Percentiles rank a stretch among this genome's conserved stretches.
Evolutionary conservation across 2,797 vertebrate species (phyloP).

Genomic region (Thunnus albacares): DNA sequence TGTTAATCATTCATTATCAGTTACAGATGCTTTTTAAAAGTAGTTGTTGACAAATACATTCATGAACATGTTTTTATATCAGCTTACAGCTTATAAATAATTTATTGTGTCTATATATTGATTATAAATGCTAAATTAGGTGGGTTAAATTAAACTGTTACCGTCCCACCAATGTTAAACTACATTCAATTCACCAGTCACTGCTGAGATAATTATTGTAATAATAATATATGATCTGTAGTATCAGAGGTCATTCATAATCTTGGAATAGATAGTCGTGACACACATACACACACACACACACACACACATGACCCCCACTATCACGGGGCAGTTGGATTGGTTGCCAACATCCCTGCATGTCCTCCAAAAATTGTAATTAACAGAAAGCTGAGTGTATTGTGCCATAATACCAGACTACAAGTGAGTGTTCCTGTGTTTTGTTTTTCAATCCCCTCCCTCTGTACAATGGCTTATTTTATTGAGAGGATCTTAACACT

Average conservation of each 20-base stretch:
- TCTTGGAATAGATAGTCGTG: slow-evolving; percentile 11
- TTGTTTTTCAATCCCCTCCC: not conserved
- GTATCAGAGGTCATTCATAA: slow-evolving; percentile 8
- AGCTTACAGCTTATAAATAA: not conserved
- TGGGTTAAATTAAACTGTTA: not conserved
- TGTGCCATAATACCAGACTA: not conserved
- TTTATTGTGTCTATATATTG: not conserved
- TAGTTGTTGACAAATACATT: not conserved
- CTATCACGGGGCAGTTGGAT: slow-evolving; percentile 22
- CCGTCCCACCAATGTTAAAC: not conserved
- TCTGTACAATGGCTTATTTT: slow-evolving; percentile 6
- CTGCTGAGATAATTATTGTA: not conserved
- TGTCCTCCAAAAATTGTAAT: slow-evolving; percentile 38
- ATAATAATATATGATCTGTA: slow-evolving; percentile 9
- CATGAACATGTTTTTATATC: not conserved
- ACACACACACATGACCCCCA: not conserved
- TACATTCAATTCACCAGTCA: not conserved
- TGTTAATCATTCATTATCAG: no score
- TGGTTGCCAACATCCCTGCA: slow-evolving; percentile 32
- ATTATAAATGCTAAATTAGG: not conserved
- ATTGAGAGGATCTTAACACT: slow-evolving; percentile 23
- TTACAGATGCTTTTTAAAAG: no score
- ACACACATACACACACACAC: no score
- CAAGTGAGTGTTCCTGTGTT: slow-evolving; percentile 32
- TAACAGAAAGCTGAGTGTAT: slow-evolving; percentile 34